Evolutionary conservation across 2,797 vertebrate species (phyloP).

Genomic region (Brachymystax lenok): DNA sequence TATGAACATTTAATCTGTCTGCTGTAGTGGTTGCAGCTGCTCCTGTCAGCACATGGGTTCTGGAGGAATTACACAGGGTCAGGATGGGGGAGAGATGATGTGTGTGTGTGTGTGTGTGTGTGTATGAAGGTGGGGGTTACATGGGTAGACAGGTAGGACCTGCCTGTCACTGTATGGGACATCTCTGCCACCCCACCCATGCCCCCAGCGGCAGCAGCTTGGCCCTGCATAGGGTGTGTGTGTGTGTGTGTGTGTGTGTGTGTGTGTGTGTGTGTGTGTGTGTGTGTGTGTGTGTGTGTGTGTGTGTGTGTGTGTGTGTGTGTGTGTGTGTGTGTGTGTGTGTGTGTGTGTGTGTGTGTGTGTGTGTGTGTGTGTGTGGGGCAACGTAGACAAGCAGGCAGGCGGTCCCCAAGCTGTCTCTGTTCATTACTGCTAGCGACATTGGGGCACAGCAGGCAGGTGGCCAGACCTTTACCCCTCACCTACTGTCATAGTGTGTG

Average conservation of each 20-base stretch:
- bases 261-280: too few relatives aligned
- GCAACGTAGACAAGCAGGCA: constrained; percentile 77
- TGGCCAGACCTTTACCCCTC: constrained; percentile 87
- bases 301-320: too few relatives aligned
- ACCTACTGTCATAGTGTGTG: constrained; percentile 82
- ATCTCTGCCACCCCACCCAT: constrained; percentile 84
- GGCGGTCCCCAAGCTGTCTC: constrained; percentile 92
- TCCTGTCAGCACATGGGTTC: constrained; percentile 90
- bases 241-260: too few relatives aligned
- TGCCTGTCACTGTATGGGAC: constrained; percentile 87
- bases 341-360: too few relatives aligned
- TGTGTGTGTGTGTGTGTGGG: too few relatives aligned
- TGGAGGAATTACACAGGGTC: constrained; percentile 91
- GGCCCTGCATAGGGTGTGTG: constrained; percentile 20
- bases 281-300: too few relatives aligned
- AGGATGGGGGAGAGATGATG: constrained; percentile 51
- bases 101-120: constrained; percentile 27
- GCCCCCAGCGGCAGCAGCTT: constrained; percentile 79
- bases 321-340: too few relatives aligned
- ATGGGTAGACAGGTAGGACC: constrained; percentile 80
- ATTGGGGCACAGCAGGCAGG: constrained; percentile 88
- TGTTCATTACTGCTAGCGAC: constrained; percentile 93
- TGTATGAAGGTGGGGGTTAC: constrained; percentile 48
- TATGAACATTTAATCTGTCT: constrained; percentile 99
- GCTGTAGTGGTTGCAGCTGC: constrained; percentile 96